Conservation (phyloP, 2,113 vertebrate genomes). For the Clarias magur region DNA sequence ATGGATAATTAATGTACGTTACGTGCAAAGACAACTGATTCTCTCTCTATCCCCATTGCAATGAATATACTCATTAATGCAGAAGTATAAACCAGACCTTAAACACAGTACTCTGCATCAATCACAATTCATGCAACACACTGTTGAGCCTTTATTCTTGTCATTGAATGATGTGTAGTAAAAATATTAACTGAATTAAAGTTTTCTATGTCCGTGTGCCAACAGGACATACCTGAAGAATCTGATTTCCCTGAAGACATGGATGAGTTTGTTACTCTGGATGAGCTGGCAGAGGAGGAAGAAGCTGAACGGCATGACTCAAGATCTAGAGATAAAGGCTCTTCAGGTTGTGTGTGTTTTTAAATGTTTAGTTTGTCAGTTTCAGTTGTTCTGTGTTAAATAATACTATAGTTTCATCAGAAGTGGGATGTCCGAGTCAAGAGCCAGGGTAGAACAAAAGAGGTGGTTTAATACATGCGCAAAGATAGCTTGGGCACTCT, state of each 20-base stretch:
- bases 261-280: conserved; percentile 93
- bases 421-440: no score
- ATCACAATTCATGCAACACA: not conserved
- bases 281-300: conserved; percentile 89
- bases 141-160: not conserved
- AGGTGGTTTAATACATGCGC: no score
- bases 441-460: no score
- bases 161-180: not conserved
- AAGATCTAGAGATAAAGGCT: conserved; percentile 3
- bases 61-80: not conserved
- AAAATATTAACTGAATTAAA: not conserved
- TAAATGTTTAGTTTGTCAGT: not conserved
- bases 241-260: conserved; percentile 84
- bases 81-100: not conserved
- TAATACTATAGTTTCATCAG: no score
- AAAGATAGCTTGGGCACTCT: no score
- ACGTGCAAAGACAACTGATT: no score
- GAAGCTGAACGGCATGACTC: conserved; percentile 71
- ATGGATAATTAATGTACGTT: no score
- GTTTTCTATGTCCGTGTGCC: conserved; percentile 19
- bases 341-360: not conserved
- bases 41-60: not conserved
- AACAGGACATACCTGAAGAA: conserved; percentile 59
- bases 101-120: not conserved
- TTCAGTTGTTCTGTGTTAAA: not conserved